Percentiles rank a stretch among this genome's conserved stretches.
Evolutionary conservation across 2,797 vertebrate genomes (phyloP).

Genomic region (Acomys russatus): DNA sequence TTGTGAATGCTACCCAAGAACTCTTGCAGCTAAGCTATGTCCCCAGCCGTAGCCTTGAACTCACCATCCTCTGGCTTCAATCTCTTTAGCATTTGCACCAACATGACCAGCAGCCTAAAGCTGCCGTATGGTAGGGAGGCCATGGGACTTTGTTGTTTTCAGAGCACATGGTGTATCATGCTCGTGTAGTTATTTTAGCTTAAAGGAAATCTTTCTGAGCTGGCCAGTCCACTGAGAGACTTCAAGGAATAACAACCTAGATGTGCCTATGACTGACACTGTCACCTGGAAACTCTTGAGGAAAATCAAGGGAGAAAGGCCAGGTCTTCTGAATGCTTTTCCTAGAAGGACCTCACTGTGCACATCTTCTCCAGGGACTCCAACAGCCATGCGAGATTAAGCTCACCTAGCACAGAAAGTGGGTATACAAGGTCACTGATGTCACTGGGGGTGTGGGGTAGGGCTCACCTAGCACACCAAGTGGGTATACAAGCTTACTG

Average conservation of each 20-base stretch:
- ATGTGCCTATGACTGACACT: background rate
- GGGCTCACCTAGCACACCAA: background rate
- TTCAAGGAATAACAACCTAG: background rate
- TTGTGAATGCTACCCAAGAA: background rate
- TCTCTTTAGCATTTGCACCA: background rate
- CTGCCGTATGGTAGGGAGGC: background rate
- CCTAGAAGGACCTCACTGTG: background rate
- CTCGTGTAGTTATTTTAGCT: background rate
- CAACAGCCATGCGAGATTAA: background rate
- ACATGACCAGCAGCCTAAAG: background rate
- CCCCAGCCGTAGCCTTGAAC: background rate
- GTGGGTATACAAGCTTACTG: background rate
- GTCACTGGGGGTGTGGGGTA: accelerated
- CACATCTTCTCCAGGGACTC: background rate
- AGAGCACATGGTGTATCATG: background rate
- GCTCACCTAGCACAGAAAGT: background rate
- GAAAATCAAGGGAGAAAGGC: background rate
- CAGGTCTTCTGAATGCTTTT: background rate
- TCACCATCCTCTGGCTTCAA: background rate
- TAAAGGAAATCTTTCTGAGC: background rate
- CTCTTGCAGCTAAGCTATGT: background rate
- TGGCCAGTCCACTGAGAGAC: background rate
- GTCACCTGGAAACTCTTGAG: background rate
- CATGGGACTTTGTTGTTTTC: background rate
- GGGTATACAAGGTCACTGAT: background rate